Percentiles rank a stretch among this genome's conserved stretches.
phyloP scores from a whole-genome alignment of 2,888 invertebrate species.

The Drosophila meridionalis region DNA sequence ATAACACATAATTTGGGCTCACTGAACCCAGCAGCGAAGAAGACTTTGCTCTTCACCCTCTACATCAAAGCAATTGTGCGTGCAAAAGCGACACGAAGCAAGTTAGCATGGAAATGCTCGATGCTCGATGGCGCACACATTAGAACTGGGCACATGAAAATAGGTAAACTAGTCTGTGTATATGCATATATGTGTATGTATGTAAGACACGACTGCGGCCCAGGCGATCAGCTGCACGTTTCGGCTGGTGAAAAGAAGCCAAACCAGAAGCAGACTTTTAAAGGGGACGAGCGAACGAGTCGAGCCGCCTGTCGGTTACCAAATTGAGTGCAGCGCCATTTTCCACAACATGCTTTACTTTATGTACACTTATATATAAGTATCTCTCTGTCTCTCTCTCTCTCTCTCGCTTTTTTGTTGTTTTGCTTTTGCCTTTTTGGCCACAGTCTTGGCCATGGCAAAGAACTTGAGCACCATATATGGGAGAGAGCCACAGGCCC shows the following conservation, averaged over 20 bases:
- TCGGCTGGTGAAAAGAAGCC: constrained; percentile 54
- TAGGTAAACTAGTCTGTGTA: constrained; percentile 64
- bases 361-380: constrained; percentile 3
- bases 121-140: constrained; percentile 29
- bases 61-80: constrained; percentile 48
- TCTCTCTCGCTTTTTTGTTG: constrained; percentile 10
- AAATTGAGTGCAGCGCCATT: constrained; percentile 80
- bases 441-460: constrained; percentile 60
- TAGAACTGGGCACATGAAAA: constrained; percentile 61
- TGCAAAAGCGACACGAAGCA: constrained; percentile 33
- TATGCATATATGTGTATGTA: constrained; percentile 16
- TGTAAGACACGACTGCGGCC: constrained; percentile 60
- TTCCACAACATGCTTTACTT: constrained; percentile 74
- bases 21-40: constrained; percentile 13
- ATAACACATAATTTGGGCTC: constrained; percentile 18
- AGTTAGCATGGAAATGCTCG: constrained; percentile 19
- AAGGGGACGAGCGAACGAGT: constrained; percentile 50
- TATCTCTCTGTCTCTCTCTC: background rate
- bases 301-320: constrained; percentile 72
- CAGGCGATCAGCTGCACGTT: constrained; percentile 55
- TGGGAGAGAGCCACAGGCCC: constrained; percentile 34
- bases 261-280: constrained; percentile 51
- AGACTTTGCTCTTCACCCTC: constrained; percentile 3
- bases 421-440: constrained; percentile 65
- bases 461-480: constrained; percentile 48